Evolutionary conservation across 2,113 vertebrate genomes (phyloP).

Genomic region (Pitta sordida): DNA sequence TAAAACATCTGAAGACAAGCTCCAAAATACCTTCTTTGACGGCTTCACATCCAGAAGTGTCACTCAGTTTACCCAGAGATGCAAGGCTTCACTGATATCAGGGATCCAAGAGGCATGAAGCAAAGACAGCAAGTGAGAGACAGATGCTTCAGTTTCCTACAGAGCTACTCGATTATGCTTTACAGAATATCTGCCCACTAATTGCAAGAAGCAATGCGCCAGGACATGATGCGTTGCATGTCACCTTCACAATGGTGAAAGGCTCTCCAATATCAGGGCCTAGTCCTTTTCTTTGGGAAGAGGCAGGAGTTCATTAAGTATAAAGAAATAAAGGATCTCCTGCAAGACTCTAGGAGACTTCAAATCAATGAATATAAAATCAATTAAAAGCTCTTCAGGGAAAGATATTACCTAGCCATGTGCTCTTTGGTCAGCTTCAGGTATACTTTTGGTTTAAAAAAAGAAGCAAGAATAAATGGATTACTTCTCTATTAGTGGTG

Average conservation of each 20-base stretch:
- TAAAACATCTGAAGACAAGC: neutral
- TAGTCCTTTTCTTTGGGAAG: neutral
- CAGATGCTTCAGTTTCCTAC: neutral
- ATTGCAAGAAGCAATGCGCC: neutral
- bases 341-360: neutral
- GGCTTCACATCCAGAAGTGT: neutral
- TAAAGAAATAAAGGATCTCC: neutral
- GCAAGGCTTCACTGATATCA: neutral
- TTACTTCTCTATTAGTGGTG: neutral
- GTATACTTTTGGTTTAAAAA: neutral
- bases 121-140: neutral
- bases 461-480: neutral
- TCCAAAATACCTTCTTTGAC: neutral
- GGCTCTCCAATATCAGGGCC: neutral
- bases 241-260: neutral
- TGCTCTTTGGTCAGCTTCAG: neutral
- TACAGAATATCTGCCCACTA: neutral
- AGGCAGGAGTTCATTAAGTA: rapidly evolving
- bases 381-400: neutral
- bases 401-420: neutral
- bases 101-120: neutral
- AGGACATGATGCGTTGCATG: neutral
- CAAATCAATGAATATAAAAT: neutral
- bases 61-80: neutral
- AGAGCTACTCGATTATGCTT: neutral